These are phyloP conservation scores for Lepidurus couesii DNA, from an alignment of 1,140 invertebrate species.

Conservation along the genomic window DNA sequence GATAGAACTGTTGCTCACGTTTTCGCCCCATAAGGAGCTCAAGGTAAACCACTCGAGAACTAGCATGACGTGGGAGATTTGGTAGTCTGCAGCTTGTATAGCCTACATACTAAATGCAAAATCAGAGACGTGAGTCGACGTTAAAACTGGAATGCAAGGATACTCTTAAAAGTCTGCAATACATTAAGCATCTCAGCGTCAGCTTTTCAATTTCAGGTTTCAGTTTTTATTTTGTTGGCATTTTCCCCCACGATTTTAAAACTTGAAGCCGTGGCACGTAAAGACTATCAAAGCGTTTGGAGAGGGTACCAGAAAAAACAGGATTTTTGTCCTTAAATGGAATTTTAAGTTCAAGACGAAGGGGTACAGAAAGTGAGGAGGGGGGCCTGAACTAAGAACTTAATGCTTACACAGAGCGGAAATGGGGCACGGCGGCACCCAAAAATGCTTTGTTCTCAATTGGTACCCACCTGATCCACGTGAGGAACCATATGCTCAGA, in stretches of 20 bases:
- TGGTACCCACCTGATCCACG: too few species aligned
- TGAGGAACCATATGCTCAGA: too few species aligned
- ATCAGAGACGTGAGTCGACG: not conserved
- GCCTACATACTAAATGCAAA: not conserved
- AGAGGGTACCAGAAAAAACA: too few species aligned
- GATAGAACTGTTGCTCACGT: slow-evolving; percentile 6
- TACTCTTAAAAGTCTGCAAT: not conserved
- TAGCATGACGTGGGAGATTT: not conserved
- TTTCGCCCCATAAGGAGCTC: slow-evolving; percentile 8
- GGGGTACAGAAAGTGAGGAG: too few species aligned
- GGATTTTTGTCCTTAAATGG: too few species aligned
- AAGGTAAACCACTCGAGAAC: slow-evolving; percentile 11
- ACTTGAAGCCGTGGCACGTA: not conserved
- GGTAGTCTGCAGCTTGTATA: not conserved
- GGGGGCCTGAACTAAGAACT: too few species aligned
- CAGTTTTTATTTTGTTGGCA: not conserved
- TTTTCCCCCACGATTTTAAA: not conserved
- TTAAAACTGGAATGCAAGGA: not conserved
- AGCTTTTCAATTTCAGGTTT: not conserved
- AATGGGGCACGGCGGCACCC: too few species aligned
- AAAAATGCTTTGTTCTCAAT: too few species aligned
- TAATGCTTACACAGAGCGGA: too few species aligned
- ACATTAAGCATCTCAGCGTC: not conserved
- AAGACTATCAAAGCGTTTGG: too few species aligned
- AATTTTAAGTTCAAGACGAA: too few species aligned